Evolutionary conservation across 2,797 vertebrate species (phyloP).

Genomic region (Allobates femoralis): DNA sequence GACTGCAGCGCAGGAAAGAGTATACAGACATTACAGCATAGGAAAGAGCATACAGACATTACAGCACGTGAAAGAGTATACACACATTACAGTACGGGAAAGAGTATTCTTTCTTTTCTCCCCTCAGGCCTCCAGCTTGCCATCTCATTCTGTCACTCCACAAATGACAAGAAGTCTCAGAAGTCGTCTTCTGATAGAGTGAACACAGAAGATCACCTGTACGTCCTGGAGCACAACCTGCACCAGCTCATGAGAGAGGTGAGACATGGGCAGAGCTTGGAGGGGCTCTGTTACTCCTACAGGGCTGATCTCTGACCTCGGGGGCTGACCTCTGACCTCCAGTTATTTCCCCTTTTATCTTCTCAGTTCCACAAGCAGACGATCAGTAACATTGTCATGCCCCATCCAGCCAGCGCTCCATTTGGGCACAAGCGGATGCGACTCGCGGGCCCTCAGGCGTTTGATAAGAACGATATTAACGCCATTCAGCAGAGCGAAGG

Average conservation of each 20-base stretch:
- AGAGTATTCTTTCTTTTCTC: too few relatives aligned
- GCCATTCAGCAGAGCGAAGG: constrained; percentile 89
- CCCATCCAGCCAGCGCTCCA: constrained; percentile 92
- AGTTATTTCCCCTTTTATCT: constrained; percentile 36
- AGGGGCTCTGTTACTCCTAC: too few relatives aligned
- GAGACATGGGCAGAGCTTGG: too few relatives aligned
- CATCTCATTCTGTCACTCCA: constrained; percentile 94
- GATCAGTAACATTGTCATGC: constrained; percentile 91
- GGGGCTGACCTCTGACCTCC: too few relatives aligned
- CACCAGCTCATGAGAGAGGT: constrained; percentile 98
- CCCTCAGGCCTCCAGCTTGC: constrained; percentile 87
- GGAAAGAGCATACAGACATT: too few relatives aligned
- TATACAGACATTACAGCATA: too few relatives aligned
- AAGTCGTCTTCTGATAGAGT: constrained; percentile 84
- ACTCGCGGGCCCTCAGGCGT: constrained; percentile 90
- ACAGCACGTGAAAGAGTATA: too few relatives aligned
- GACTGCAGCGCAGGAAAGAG: too few relatives aligned
- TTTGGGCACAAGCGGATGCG: constrained; percentile 94
- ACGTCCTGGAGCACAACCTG: constrained; percentile 97
- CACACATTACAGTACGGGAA: too few relatives aligned
- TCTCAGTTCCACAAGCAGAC: constrained; percentile 96
- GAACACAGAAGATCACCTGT: too few relatives aligned
- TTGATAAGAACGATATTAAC: constrained; percentile 90
- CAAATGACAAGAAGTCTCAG: constrained; percentile 90
- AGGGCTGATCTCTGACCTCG: too few relatives aligned